Conservation (phyloP, 2,888 invertebrate genomes). For the Tortrix viridana region DNA sequence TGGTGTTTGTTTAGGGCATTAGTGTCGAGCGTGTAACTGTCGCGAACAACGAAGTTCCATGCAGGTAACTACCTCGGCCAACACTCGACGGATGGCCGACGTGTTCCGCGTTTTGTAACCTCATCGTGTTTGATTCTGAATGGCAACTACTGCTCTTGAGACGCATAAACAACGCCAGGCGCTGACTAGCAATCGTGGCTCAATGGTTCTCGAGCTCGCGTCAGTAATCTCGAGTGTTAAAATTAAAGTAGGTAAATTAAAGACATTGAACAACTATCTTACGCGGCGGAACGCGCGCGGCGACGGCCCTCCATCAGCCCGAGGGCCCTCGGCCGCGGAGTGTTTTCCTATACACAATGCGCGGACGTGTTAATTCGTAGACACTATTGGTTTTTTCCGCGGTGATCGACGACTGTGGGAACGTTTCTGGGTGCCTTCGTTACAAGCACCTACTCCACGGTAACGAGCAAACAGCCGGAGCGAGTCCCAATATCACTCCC, state of each 20-base stretch:
- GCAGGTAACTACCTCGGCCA: slow-evolving; percentile 38
- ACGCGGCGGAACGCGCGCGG: slow-evolving; percentile 64
- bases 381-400: slow-evolving; percentile 79
- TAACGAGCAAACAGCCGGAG: slow-evolving; percentile 80
- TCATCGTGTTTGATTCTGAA: slow-evolving; percentile 38
- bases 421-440: slow-evolving; percentile 79
- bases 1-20: slow-evolving; percentile 65
- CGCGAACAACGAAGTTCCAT: slow-evolving; percentile 52
- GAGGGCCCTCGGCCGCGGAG: slow-evolving; percentile 78
- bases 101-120: slow-evolving; percentile 35
- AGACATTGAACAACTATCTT: slow-evolving; percentile 73
- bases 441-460: slow-evolving; percentile 76
- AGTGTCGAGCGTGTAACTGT: slow-evolving; percentile 68
- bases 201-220: slow-evolving; percentile 58
- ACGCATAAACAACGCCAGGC: slow-evolving; percentile 60
- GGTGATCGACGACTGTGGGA: slow-evolving; percentile 83
- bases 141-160: slow-evolving; percentile 49
- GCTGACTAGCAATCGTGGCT: slow-evolving; percentile 60
- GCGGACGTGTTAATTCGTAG: slow-evolving; percentile 84
- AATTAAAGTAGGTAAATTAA: slow-evolving; percentile 80
- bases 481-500: slow-evolving; percentile 74
- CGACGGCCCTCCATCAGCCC: slow-evolving; percentile 77
- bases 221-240: slow-evolving; percentile 57
- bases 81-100: slow-evolving; percentile 34
- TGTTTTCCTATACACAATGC: slow-evolving; percentile 81